Evolutionary conservation across 2,888 invertebrate species (phyloP).

Genomic region (Thyatira batis): DNA sequence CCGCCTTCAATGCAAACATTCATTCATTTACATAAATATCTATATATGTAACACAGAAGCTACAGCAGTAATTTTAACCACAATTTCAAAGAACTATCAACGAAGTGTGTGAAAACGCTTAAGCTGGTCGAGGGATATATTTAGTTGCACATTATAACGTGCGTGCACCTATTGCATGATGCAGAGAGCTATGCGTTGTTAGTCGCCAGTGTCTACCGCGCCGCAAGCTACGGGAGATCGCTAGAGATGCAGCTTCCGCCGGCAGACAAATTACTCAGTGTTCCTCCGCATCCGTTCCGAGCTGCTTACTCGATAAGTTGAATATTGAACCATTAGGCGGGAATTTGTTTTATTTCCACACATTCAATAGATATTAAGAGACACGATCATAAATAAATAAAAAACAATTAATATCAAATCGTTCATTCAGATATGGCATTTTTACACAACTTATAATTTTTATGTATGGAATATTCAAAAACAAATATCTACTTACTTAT

Average conservation of each 20-base stretch:
- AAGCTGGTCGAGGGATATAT: conserved; percentile 19
- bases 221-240: conserved; percentile 52
- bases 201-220: conserved; percentile 22
- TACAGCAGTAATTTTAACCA: background rate
- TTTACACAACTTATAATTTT: too few species aligned
- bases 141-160: conserved; percentile 8
- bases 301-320: conserved; percentile 50
- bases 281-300: conserved; percentile 49
- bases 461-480: too few species aligned
- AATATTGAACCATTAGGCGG: conserved; percentile 38
- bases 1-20: background rate
- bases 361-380: background rate
- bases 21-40: too few species aligned
- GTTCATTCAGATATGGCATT: too few species aligned
- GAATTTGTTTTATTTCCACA: background rate
- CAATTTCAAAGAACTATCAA: background rate
- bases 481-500: too few species aligned
- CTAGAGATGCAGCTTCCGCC: conserved; percentile 67
- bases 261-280: conserved; percentile 58
- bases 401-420: background rate
- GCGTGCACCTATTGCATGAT: conserved; percentile 24
- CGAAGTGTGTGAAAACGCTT: conserved; percentile 16
- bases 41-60: background rate
- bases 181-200: background rate
- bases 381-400: background rate